These are phyloP conservation scores for Anadara kagoshimensis DNA, from an alignment of 1,140 invertebrate genomes.

Conservation along the genomic window DNA sequence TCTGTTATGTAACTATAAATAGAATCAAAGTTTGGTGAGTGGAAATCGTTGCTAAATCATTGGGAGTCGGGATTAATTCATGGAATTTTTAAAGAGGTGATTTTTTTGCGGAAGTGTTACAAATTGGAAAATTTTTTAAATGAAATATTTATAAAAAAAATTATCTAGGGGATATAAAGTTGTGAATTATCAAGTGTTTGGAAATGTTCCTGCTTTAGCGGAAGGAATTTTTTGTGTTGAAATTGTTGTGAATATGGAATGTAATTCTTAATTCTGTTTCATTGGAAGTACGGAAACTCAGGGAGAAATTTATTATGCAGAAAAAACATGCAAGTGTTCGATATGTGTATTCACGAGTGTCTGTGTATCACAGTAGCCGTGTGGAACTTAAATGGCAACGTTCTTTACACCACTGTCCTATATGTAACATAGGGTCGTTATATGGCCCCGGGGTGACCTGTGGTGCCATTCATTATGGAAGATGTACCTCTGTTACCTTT, in stretches of 20 bases:
- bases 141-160: too few relatives aligned
- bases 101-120: too few relatives aligned
- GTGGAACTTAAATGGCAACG: conserved; percentile 75
- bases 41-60: too few relatives aligned
- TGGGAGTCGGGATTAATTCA: too few relatives aligned
- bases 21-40: too few relatives aligned
- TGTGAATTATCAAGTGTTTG: too few relatives aligned
- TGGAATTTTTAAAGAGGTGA: too few relatives aligned
- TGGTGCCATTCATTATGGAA: conserved; percentile 78
- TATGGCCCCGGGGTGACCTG: conserved; percentile 63
- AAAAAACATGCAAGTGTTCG: conserved; percentile 42
- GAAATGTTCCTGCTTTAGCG: too few relatives aligned
- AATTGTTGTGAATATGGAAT: not conserved
- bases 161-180: too few relatives aligned
- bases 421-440: conserved; percentile 67
- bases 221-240: too few relatives aligned
- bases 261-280: not conserved
- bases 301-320: conserved; percentile 35
- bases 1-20: too few relatives aligned
- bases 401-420: conserved; percentile 76
- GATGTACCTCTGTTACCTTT: conserved; percentile 76
- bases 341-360: conserved; percentile 66
- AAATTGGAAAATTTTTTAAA: too few relatives aligned
- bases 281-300: not conserved
- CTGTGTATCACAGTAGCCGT: conserved; percentile 69